phyloP scores from a whole-genome alignment of 2,797 vertebrate species.

The Harpagifer antarcticus region DNA sequence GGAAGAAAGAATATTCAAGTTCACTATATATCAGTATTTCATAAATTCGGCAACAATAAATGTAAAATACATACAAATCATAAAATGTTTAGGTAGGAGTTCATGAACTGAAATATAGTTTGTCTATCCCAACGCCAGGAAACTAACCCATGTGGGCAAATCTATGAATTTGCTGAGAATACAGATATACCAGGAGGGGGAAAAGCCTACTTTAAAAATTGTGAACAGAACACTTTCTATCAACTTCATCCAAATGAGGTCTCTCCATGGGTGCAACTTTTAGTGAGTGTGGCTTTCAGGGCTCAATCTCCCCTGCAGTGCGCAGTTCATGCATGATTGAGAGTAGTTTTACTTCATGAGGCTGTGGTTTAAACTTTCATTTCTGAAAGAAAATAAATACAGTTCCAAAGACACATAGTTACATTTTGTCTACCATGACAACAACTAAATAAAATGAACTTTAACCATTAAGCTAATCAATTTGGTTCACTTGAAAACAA shows the following conservation, averaged over 20 bases:
- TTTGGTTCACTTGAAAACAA: neutral
- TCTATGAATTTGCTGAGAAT: conserved; percentile 29
- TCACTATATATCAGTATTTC: neutral
- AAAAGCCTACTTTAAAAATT: conserved; percentile 45
- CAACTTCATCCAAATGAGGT: conserved; percentile 60
- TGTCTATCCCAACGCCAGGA: conserved; percentile 14
- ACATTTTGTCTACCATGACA: neutral
- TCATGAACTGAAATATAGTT: too few relatives aligned
- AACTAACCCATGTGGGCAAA: conserved; percentile 26
- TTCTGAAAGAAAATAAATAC: conserved; percentile 9
- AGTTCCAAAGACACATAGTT: neutral
- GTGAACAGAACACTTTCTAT: conserved; percentile 38
- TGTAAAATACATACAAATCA: too few relatives aligned
- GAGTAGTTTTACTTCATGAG: conserved; percentile 43
- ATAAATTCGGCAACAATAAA: conserved; percentile 16
- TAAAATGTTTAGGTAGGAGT: too few relatives aligned
- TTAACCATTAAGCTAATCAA: neutral
- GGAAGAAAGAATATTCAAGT: neutral
- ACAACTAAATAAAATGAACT: neutral
- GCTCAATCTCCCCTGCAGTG: conserved; percentile 35
- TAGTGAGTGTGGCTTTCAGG: conserved; percentile 44
- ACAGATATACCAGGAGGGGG: conserved; percentile 21
- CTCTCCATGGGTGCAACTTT: conserved; percentile 45
- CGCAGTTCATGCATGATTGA: conserved; percentile 49
- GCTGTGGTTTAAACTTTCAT: conserved; percentile 42